Evolutionary conservation across 2,797 vertebrate genomes (phyloP), one percentile per base, ranked within the genome.

Genomic region (Mycteria americana): DNA sequence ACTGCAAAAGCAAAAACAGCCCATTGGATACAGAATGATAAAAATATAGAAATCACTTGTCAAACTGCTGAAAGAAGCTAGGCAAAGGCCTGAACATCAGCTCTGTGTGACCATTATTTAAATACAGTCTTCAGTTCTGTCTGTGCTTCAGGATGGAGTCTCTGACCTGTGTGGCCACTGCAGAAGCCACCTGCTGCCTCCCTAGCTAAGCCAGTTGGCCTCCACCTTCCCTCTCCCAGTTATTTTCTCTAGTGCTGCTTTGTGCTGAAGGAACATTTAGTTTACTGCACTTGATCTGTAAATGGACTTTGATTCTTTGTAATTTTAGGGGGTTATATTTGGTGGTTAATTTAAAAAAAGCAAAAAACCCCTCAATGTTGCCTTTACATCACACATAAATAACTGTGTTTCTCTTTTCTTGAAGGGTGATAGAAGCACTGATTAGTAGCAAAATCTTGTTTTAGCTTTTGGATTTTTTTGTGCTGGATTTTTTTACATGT

Each of bases 311-410:
- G 80, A 94, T 97, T 97, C 97, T 98, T 98, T 97, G 97, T 98
- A 97, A 98, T 97, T 97, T 98, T 97, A 98, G 97, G 94, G 97
- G 96, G 95, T 97, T 96, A 96, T 97, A 97, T 98, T 98, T 98
- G 97, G 96, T 98, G 96, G 94, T 98, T 98, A 98, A 98, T 98
- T 98, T 98, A 98, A 98, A 97, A 96, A 97, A 86, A 94, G 50
- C 30, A n/a, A 92, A 92, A 97, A 93, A 96, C 17, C 89, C 97
- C 97, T 98, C 95, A 98, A 88, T 98, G 97, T 98, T 98, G 98
- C 98, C 98, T 98, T 98, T 98, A 98, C 96, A 97, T 98, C 98
- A 98, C 97, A 97, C 98, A 98, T 76, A 98, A 98, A 96, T 98
- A 98, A 96, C 97, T 98, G 95, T 97, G 88, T 95, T 96, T 97